Evolutionary conservation across 1,140 invertebrate species (phyloP).

Genomic region (Lithobius niger): DNA sequence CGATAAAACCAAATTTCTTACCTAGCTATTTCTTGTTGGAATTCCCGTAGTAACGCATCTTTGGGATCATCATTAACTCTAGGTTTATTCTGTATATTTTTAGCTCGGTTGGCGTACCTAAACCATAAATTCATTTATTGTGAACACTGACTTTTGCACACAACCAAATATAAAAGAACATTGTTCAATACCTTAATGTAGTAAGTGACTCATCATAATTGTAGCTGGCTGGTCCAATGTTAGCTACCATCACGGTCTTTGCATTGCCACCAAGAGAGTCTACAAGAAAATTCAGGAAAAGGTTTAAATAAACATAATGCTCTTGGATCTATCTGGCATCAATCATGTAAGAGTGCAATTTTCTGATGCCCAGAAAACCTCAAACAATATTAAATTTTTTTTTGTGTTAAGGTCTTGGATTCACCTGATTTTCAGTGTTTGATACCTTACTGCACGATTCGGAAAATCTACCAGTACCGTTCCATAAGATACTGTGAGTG

Average conservation of each 20-base stretch:
- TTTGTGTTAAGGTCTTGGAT: too few relatives aligned
- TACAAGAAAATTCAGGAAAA: slow-evolving; percentile 21
- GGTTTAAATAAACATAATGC: background rate
- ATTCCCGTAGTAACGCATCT: slow-evolving; percentile 73
- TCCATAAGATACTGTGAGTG: too few relatives aligned
- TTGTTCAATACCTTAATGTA: slow-evolving; percentile 45
- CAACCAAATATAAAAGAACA: background rate
- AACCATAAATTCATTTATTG: slow-evolving; percentile 8
- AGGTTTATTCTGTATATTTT: slow-evolving; percentile 91
- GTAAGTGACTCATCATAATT: slow-evolving; percentile 93
- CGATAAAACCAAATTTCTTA: slow-evolving; percentile 16
- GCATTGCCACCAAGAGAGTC: slow-evolving; percentile 92
- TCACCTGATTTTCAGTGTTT: too few relatives aligned
- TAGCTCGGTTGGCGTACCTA: slow-evolving; percentile 81
- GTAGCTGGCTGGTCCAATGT: slow-evolving; percentile 87
- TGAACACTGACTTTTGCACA: background rate
- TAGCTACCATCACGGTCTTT: slow-evolving; percentile 93
- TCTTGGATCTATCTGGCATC: too few relatives aligned
- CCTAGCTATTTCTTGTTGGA: slow-evolving; percentile 69
- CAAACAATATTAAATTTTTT: too few relatives aligned
- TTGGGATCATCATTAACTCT: slow-evolving; percentile 93
- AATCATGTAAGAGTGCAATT: too few relatives aligned
- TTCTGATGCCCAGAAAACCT: too few relatives aligned
- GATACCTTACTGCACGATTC: too few relatives aligned
- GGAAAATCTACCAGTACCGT: too few relatives aligned